phyloP scores from a whole-genome alignment of 2,797 vertebrate genomes.

The Myotis findleyi region DNA sequence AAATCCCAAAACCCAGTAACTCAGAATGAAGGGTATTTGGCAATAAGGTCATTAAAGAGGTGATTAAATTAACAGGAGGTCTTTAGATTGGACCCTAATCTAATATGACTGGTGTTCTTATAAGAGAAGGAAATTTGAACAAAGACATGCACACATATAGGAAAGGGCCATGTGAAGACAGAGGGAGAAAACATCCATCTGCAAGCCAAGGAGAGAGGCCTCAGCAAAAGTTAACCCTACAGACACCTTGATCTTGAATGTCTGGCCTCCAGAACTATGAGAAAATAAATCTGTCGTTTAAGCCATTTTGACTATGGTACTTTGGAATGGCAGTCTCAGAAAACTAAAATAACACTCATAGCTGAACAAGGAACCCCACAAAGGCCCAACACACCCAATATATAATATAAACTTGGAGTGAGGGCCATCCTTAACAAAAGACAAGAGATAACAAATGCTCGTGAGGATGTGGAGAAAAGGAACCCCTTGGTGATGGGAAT shows the following conservation, averaged over 20 bases:
- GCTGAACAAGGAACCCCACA: background rate
- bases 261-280: background rate
- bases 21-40: background rate
- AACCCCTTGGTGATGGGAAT: background rate
- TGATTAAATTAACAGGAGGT: slow-evolving; percentile 9
- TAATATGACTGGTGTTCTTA: background rate
- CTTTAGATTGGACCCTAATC: background rate
- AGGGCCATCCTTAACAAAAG: background rate
- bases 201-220: background rate
- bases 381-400: background rate
- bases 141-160: background rate
- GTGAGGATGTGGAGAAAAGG: background rate
- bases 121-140: background rate
- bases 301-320: background rate
- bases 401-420: background rate
- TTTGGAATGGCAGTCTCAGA: background rate
- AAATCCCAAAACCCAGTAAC: background rate
- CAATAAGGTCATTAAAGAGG: background rate
- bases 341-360: background rate
- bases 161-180: background rate
- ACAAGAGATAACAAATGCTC: background rate
- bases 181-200: background rate
- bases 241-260: background rate
- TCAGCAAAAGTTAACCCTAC: background rate
- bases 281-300: background rate